Evolutionary conservation across 2,113 vertebrate species (phyloP).

Genomic region (Sinocyclocheilus rhinocerous): DNA sequence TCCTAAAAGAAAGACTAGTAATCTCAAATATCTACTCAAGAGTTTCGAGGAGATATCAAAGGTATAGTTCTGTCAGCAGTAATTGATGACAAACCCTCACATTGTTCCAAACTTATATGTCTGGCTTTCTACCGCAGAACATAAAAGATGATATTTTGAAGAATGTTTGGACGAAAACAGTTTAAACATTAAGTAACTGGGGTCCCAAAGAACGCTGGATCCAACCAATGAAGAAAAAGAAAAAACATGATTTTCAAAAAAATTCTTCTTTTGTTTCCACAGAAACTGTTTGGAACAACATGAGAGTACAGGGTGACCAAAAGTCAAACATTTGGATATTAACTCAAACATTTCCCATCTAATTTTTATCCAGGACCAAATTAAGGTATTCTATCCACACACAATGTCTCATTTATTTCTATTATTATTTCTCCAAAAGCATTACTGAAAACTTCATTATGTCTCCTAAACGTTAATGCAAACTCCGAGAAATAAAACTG

Average conservation of each 20-base stretch:
- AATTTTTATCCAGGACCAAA: not conserved
- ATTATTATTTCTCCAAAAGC: not conserved
- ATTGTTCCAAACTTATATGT: not conserved
- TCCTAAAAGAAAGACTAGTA: not conserved
- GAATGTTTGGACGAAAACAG: not conserved
- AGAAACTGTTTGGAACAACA: not conserved
- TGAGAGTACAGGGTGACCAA: too few species aligned
- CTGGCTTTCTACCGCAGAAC: not conserved
- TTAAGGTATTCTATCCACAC: not conserved
- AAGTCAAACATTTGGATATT: not conserved
- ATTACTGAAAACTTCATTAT: not conserved
- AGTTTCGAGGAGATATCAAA: not conserved
- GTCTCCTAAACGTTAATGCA: not conserved
- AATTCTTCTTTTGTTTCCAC: too few species aligned
- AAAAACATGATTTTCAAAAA: not conserved
- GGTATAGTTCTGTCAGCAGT: not conserved
- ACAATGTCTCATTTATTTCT: not conserved
- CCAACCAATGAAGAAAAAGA: not conserved
- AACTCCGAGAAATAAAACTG: not conserved
- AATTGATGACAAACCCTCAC: not conserved
- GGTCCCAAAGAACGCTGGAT: not conserved
- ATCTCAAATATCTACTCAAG: not conserved
- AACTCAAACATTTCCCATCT: too few species aligned
- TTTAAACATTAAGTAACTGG: not conserved
- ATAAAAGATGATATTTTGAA: not conserved